Conservation (phyloP, 2,113 vertebrate species). For the Mola mola region DNA sequence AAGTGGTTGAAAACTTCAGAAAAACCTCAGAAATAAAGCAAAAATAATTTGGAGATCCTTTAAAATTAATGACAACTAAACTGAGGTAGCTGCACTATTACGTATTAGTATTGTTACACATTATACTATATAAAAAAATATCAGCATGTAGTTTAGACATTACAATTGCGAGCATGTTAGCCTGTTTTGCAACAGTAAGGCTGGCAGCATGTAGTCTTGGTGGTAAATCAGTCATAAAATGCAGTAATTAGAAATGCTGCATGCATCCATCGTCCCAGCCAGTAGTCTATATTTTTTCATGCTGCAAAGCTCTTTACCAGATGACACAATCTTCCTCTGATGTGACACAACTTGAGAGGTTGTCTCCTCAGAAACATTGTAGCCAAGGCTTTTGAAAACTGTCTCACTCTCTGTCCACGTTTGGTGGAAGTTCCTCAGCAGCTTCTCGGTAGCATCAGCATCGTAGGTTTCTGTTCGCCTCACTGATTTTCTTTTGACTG, state of each 20-base stretch:
- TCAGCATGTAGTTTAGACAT: no score
- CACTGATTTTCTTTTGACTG: conserved; percentile 83
- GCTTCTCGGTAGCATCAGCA: conserved; percentile 80
- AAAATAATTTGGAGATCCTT: no score
- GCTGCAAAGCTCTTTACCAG: conserved; percentile 82
- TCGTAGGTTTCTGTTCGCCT: conserved; percentile 70
- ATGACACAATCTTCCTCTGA: conserved; percentile 76
- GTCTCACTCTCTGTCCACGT: conserved; percentile 87
- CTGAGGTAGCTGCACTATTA: no score
- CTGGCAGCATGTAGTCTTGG: no score
- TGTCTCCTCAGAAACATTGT: conserved; percentile 79
- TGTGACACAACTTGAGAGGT: conserved; percentile 76
- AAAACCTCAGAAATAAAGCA: no score
- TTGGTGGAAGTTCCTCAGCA: conserved; percentile 86
- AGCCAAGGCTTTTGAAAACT: conserved; percentile 85
- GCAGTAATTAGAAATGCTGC: background rate
- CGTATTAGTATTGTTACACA: no score
- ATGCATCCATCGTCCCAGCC: conserved; percentile 38
- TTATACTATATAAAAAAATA: no score
- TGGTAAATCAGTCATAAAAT: background rate
- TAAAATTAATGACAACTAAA: no score
- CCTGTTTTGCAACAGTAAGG: no score
- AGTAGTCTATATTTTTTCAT: conserved; percentile 62
- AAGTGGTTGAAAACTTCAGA: no score
- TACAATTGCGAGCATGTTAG: no score